These are phyloP conservation scores for Cheilosia scutellata DNA, from an alignment of 2,888 invertebrate species.

Conservation along the genomic window DNA sequence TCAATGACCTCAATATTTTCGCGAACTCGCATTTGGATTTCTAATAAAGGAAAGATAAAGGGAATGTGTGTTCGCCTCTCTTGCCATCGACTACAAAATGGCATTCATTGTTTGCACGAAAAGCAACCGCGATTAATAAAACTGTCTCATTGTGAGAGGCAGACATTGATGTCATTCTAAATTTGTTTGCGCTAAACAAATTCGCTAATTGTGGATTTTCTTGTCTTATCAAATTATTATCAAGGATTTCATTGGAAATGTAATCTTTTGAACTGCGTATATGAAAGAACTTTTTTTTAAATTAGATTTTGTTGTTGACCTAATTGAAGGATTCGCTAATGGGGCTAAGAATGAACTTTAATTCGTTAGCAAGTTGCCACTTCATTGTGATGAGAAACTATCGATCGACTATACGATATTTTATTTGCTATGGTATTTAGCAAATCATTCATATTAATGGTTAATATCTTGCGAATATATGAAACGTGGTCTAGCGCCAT, in stretches of 20 bases:
- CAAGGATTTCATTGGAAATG: constrained; percentile 7
- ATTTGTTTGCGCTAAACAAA: constrained; percentile 15
- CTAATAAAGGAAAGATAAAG: constrained; percentile 20
- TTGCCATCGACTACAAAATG: constrained; percentile 2
- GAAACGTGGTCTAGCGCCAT: too few species aligned
- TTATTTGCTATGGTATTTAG: too few species aligned
- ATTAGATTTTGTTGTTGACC: too few species aligned
- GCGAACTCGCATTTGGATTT: constrained; percentile 25
- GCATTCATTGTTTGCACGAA: constrained; percentile 14
- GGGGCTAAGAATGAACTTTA: too few species aligned
- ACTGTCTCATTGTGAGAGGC: background rate
- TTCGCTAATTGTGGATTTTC: constrained; percentile 20
- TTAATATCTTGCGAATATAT: too few species aligned
- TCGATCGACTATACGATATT: too few species aligned
- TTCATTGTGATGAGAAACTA: too few species aligned
- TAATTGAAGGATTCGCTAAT: too few species aligned
- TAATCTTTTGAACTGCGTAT: too few species aligned
- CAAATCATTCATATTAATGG: too few species aligned
- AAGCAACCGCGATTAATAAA: constrained; percentile 13
- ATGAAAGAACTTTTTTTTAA: too few species aligned
- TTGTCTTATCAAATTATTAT: constrained; percentile 58
- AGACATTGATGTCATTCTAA: constrained; percentile 11
- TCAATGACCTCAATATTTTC: constrained; percentile 44
- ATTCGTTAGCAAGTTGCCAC: too few species aligned
- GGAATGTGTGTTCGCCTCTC: background rate